Evolutionary conservation across 2,797 vertebrate genomes (phyloP), one percentile per base, ranked within the genome.

Genomic region (Argyrosomus regius): DNA sequence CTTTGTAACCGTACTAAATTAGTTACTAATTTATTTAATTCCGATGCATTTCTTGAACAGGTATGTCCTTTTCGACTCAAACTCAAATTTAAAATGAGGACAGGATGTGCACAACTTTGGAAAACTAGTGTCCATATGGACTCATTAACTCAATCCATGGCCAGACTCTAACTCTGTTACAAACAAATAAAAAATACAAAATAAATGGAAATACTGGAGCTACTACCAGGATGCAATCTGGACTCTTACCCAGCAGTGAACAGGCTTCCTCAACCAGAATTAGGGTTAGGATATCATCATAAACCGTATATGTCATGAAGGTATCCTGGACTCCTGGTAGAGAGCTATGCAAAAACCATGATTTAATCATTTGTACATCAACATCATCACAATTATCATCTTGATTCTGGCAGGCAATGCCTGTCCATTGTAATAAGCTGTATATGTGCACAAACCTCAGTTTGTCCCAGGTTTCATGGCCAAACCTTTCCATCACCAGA

Each of bases 281-380:
- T 8, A 96, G 66, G 11, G 96, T 96, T 54, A 96, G 84, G 24
- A 69, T 0, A 10, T 96, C 96, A 14, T 96, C 94, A 9, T 96
- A 96, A 12, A 95, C 89, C 11, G 91, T 94, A 59, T 93, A 96
- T 0, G 93, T 96, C 95, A 96, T 94, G 77, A 97, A 96, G 11
- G 82, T 85, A 4, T 94, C 96, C 89, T 95, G 94, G 18, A 94
- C 77, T 8, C 84, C 92, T 22, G 89, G 78, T 26, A 89, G 77
- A 26, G 65, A 82, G 85, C 95, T 97, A 17, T 4, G 2, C 8
- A 79, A 3, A 62, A 16, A 67, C 1, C 26, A 52, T 3, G 0
- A 48, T 3, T 64, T 14, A 48, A 9, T 7, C 1, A 50, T 31
- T 20, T 48, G 1, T 18, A 5, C 6, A 22, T 10, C 8, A 26